A percentile compares a stretch with the other conserved stretches of the same genome.
Evolutionary conservation across 2,113 vertebrate genomes (phyloP).

Genomic region (Alexandromys fortis): DNA sequence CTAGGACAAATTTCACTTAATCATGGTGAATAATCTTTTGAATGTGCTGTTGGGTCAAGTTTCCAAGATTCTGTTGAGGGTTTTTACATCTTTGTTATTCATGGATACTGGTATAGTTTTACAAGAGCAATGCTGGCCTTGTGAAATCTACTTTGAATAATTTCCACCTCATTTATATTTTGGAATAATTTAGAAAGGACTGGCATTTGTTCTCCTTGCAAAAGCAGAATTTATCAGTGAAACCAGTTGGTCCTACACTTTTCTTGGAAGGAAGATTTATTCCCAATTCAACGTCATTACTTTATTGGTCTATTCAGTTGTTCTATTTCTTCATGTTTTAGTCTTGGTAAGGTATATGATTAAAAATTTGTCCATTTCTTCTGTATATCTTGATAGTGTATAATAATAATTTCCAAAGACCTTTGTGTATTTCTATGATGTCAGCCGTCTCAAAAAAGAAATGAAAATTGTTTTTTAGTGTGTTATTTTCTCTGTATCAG

Average conservation of each 20-base stretch:
- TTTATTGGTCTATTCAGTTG: background rate
- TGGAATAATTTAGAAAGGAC: slow-evolving; percentile 5
- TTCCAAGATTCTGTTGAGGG: background rate
- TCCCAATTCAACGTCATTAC: background rate
- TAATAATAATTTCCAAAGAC: background rate
- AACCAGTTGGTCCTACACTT: background rate
- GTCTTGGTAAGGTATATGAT: background rate
- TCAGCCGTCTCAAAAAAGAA: background rate
- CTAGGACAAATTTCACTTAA: background rate
- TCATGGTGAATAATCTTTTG: background rate
- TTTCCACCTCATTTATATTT: background rate
- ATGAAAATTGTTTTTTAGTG: background rate
- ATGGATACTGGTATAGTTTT: background rate
- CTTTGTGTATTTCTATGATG: background rate
- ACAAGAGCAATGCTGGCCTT: background rate
- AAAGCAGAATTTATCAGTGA: background rate
- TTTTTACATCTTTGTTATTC: background rate
- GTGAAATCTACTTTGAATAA: background rate
- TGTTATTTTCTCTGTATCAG: background rate
- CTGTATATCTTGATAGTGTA: background rate
- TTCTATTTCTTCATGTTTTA: background rate
- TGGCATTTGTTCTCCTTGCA: background rate
- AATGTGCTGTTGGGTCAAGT: background rate
- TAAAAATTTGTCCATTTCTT: background rate
- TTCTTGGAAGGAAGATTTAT: background rate